Conservation (phyloP, 2,113 vertebrate species). For the Pluvianellus socialis region DNA sequence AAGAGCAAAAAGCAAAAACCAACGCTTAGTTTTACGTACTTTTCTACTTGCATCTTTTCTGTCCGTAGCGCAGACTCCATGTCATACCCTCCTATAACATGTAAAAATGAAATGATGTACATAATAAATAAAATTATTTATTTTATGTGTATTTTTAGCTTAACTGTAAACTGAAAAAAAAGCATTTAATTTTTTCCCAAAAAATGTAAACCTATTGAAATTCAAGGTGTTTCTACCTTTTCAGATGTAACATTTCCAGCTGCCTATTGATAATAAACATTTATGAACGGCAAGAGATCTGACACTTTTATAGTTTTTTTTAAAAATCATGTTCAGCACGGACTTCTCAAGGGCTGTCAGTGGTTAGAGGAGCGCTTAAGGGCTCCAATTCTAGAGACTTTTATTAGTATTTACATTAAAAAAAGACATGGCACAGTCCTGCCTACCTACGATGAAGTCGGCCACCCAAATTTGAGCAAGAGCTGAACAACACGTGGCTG, state of each 20-base stretch:
- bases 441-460: background rate
- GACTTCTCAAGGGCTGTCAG: background rate
- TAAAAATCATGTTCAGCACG: background rate
- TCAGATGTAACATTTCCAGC: conserved; percentile 73
- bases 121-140: conserved; percentile 74
- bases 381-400: rapidly evolving
- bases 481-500: background rate
- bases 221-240: conserved; percentile 75
- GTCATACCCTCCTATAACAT: conserved; percentile 40
- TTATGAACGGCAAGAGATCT: conserved; percentile 50
- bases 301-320: background rate
- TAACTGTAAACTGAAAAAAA: conserved; percentile 72
- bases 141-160: conserved; percentile 80
- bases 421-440: background rate
- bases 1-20: conserved; percentile 59
- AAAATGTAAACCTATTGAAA: conserved; percentile 71
- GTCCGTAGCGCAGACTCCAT: conserved; percentile 40
- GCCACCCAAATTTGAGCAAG: background rate
- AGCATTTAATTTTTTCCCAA: conserved; percentile 62
- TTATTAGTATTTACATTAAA: background rate
- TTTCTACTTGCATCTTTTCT: conserved; percentile 61
- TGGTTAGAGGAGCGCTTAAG: background rate
- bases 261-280: conserved; percentile 75
- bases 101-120: conserved; percentile 69
- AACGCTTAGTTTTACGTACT: conserved; percentile 64